Evolutionary conservation across 2,888 invertebrate genomes (phyloP), one percentile per base, ranked within the genome.

Genomic region (Brenthis ino): DNA sequence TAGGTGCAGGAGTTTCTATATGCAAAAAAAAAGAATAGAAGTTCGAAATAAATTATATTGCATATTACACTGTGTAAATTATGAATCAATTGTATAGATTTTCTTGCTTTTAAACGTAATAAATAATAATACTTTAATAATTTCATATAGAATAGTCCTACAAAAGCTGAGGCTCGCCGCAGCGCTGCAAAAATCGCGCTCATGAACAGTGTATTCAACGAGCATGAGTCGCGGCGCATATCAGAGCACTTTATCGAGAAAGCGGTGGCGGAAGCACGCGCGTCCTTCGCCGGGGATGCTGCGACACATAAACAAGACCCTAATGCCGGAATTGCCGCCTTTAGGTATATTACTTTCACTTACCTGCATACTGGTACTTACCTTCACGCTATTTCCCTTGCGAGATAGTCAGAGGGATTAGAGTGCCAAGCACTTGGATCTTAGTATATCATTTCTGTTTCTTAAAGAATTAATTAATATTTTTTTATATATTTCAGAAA

Each of bases 141-240:
- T 70, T 24, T 66, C 43, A 33, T 28, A 16, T 93, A 98, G 96
- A 98, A 98, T 86, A 98, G 98, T 84, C 97, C 97, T 2, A 98
- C 98, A 33, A 98, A 98, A 87, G 98, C 98, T 6, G 98, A 98
- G 85, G 98, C 98, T 5, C 94, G 98, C 57, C 94, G 98, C 77
- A 98, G 98, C 80, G 98, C 98, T 0, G 98, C 98, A 1, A 98
- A 98, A 93, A 98, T 98, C 76, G 98, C 98, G 1, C 93, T 98
- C 20, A 98, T 98, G 98, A 98, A 98, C 92, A 98, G 98, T 12
- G 98, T 98, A 63, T 98, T 98, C 89, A 98, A 98, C 85, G 98
- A 98, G 82, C 98, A 98, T 88, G 98, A 98, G 55, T 97, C 98
- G 1, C 93, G 98, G 69, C 95, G 96, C 77, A 98, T 98, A 79